Conservation (phyloP, 2,113 vertebrate genomes). For the Campylorhamphus procurvoides region DNA sequence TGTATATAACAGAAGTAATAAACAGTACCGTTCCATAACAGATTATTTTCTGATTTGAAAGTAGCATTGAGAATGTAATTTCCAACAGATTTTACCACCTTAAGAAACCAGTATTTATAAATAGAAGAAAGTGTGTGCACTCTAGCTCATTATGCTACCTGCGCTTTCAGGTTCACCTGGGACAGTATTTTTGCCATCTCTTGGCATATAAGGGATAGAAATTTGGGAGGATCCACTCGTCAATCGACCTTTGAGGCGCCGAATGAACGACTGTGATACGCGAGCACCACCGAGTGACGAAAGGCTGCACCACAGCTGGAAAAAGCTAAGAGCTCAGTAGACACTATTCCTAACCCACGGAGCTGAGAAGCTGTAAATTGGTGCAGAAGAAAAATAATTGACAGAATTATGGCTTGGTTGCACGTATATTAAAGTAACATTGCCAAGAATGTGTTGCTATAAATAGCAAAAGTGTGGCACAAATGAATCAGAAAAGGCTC, state of each 20-base stretch:
- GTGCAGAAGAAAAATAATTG: neutral
- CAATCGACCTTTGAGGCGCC: neutral
- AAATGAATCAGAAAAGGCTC: too few relatives aligned
- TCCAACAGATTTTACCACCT: neutral
- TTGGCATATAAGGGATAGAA: neutral
- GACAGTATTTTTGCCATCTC: neutral
- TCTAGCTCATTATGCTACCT: neutral
- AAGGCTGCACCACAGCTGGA: neutral
- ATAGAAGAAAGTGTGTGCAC: neutral
- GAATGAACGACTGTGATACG: neutral
- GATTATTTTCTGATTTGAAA: neutral
- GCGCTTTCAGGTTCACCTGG: neutral
- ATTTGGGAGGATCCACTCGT: neutral
- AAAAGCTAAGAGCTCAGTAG: neutral
- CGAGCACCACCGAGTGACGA: constrained; percentile 57
- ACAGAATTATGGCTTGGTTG: neutral
- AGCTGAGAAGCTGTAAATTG: neutral
- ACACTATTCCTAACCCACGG: neutral
- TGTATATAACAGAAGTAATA: neutral
- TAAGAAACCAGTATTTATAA: neutral
- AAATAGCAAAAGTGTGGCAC: neutral
- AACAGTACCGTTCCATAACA: neutral
- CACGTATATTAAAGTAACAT: neutral
- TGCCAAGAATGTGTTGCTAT: neutral
- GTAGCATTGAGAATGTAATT: neutral